A percentile compares a stretch with the other conserved stretches of the same genome.
These are phyloP conservation scores for Ditylenchus dipsaci DNA, from an alignment of 1,140 invertebrate species.

Conservation along the genomic window DNA sequence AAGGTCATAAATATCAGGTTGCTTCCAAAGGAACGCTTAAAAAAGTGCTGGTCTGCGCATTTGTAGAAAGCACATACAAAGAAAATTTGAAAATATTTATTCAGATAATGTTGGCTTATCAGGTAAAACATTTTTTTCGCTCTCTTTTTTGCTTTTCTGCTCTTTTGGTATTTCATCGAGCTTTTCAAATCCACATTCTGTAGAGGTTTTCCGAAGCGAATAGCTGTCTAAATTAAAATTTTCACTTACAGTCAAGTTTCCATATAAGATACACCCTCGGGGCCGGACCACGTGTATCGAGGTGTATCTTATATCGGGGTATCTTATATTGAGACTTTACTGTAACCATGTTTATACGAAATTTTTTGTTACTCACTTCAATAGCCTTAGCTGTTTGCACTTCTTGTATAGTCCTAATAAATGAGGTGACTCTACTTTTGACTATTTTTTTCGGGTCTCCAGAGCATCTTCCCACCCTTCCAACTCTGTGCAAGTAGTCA, in stretches of 20 bases:
- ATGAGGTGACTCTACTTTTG: conserved; percentile 20
- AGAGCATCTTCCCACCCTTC: conserved; percentile 73
- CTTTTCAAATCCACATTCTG: conserved; percentile 3
- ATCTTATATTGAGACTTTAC: neutral
- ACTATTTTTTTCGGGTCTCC: neutral
- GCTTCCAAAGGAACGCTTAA: no score
- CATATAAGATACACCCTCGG: no score
- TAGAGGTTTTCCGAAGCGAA: conserved; percentile 6
- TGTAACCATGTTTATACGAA: neutral
- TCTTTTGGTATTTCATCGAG: no score
- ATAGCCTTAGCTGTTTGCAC: conserved; percentile 16
- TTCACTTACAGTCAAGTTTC: neutral
- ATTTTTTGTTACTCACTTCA: conserved; percentile 12
- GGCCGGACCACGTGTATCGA: no score
- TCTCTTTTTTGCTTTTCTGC: no score
- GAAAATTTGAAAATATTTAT: no score
- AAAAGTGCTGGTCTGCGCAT: no score
- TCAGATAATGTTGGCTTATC: no score
- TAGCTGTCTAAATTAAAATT: conserved; percentile 1
- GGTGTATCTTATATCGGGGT: no score
- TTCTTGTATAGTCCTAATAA: conserved; percentile 21
- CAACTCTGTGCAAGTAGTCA: conserved; percentile 92
- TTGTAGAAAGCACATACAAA: no score
- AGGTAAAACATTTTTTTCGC: no score
- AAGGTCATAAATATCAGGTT: no score